phyloP scores from a whole-genome alignment of 2,113 vertebrate species.

The Acanthisitta chloris region DNA sequence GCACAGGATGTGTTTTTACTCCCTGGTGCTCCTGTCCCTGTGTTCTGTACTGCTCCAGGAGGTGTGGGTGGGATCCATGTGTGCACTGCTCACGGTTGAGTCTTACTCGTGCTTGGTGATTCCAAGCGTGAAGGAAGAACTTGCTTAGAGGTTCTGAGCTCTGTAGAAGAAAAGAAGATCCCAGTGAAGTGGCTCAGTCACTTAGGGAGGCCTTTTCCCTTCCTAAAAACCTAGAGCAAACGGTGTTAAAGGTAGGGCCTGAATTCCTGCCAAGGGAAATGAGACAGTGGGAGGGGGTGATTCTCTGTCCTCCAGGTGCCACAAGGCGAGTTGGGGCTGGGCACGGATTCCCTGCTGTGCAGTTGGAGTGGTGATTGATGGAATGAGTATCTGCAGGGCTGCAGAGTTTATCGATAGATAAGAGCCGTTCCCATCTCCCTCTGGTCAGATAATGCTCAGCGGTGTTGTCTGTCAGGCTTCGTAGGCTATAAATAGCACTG shows the following conservation, averaged over 20 bases:
- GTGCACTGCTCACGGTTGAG: not conserved
- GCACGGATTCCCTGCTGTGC: not conserved
- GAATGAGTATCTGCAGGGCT: not conserved
- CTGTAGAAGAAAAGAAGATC: not conserved
- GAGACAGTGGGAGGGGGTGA: not conserved
- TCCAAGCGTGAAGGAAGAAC: not conserved
- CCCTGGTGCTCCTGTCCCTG: not conserved
- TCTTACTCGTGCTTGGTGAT: not conserved
- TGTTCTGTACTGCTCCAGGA: not conserved
- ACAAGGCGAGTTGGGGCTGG: not conserved
- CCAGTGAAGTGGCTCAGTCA: not conserved
- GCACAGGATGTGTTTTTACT: not conserved
- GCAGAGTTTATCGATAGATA: not conserved
- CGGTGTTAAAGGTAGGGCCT: not conserved
- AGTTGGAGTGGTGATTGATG: not conserved
- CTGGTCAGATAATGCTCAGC: not conserved
- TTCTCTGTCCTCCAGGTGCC: not conserved
- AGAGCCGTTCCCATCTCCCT: not conserved
- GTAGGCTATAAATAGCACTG: not conserved
- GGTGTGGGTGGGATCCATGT: not conserved
- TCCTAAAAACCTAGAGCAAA: not conserved
- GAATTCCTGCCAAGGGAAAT: not conserved
- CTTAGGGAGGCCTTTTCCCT: not conserved
- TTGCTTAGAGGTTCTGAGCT: not conserved
- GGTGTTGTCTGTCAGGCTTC: not conserved